Evolutionary conservation across 2,888 invertebrate species (phyloP).

Genomic region (Gasteruption jaculator): DNA sequence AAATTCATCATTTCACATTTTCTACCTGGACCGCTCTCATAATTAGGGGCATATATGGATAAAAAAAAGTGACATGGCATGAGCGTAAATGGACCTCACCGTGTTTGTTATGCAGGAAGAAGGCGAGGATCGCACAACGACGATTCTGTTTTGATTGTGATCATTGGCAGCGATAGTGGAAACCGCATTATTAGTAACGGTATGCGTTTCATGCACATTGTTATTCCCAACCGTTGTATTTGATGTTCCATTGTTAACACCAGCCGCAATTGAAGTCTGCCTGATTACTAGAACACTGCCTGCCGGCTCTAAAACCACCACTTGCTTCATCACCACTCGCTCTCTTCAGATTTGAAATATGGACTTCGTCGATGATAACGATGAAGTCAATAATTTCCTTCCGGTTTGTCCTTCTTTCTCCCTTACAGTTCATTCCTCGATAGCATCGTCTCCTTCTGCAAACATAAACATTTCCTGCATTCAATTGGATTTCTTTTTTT

Average conservation of each 20-base stretch:
- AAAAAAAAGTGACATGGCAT: neutral
- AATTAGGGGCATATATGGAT: neutral
- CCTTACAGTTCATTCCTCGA: neutral
- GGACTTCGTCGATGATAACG: too few species aligned
- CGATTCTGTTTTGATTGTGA: constrained; percentile 49
- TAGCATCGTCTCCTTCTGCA: constrained; percentile 16
- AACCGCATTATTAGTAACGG: constrained; percentile 34
- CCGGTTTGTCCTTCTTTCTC: neutral
- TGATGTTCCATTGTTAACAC: constrained; percentile 33
- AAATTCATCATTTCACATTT: too few species aligned
- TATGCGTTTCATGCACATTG: constrained; percentile 36
- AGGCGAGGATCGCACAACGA: constrained; percentile 45
- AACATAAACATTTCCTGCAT: too few species aligned
- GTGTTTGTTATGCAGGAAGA: constrained; percentile 40
- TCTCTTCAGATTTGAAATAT: neutral
- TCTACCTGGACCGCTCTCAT: too few species aligned
- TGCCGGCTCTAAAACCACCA: constrained; percentile 47
- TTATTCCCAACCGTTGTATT: constrained; percentile 27
- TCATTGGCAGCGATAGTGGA: constrained; percentile 41
- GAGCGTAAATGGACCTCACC: constrained; percentile 35
- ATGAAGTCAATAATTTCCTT: too few species aligned
- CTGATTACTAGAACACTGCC: constrained; percentile 49
- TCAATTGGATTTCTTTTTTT: too few species aligned
- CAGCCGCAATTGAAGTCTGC: constrained; percentile 41
- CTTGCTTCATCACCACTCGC: constrained; percentile 40